A percentile compares a stretch with the other conserved stretches of the same genome.
Conservation (phyloP, 2,113 vertebrate species). For the Ceuthmochares aereus region DNA sequence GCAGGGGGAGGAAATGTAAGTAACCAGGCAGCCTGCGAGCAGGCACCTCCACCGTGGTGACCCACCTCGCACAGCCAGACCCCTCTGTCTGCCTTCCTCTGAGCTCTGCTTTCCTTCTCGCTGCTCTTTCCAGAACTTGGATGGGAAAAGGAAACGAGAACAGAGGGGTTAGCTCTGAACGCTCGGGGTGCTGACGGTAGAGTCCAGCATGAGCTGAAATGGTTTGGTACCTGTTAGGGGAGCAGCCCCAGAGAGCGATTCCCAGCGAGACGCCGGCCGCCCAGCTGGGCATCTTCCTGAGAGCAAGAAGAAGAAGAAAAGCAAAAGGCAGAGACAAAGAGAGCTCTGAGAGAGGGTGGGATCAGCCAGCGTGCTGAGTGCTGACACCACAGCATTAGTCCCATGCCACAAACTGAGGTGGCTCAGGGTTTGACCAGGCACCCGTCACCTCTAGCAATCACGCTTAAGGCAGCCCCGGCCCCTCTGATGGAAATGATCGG, state of each 20-base stretch:
- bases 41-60: slow-evolving; percentile 40
- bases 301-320: background rate
- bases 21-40: slow-evolving; percentile 66
- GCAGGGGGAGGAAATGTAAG: slow-evolving; percentile 90
- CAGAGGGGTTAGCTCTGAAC: background rate
- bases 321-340: background rate
- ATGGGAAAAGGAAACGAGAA: background rate
- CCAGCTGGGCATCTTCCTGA: background rate
- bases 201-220: background rate
- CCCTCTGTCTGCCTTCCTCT: slow-evolving; percentile 18
- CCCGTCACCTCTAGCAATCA: background rate
- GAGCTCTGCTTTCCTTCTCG: slow-evolving; percentile 11
- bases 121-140: background rate
- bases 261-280: background rate
- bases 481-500: background rate
- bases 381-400: background rate
- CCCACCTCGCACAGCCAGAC: slow-evolving; percentile 24
- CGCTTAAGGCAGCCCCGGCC: accelerated
- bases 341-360: background rate
- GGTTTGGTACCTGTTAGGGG: background rate
- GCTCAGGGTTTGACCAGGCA: background rate
- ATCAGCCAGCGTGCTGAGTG: background rate
- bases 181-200: background rate
- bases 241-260: background rate
- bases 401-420: background rate